Percentiles rank a stretch among this genome's conserved stretches.
Evolutionary conservation across 2,888 invertebrate species (phyloP).

Genomic region (Drosophila prolongata): DNA sequence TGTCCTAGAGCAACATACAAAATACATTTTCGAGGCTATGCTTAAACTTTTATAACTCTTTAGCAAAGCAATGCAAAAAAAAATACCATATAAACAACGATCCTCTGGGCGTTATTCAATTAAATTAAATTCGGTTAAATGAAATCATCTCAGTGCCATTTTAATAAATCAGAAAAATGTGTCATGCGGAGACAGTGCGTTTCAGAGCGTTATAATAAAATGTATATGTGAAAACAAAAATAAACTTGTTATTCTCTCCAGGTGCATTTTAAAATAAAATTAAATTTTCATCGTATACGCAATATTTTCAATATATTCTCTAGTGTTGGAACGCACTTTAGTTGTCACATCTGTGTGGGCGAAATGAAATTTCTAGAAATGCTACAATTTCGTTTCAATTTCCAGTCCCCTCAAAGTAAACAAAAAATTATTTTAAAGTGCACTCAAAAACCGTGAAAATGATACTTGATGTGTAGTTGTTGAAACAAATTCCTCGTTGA

Average conservation of each 20-base stretch:
- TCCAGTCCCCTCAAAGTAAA: conserved; percentile 50
- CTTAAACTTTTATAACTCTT: conserved; percentile 1
- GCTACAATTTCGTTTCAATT: conserved; percentile 49
- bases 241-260: too few relatives aligned
- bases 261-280: background rate
- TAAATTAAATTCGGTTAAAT: conserved; percentile 66
- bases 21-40: background rate
- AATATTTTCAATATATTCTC: background rate
- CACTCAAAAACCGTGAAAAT: conserved; percentile 19
- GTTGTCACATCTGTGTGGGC: background rate
- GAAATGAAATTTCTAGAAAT: conserved; percentile 5
- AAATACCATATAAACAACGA: background rate
- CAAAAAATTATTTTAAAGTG: conserved; percentile 29
- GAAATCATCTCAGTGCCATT: conserved; percentile 65
- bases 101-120: conserved; percentile 52
- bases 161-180: conserved; percentile 58
- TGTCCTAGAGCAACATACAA: conserved; percentile 7
- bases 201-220: background rate
- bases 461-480: conserved; percentile 28
- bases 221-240: background rate
- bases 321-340: background rate
- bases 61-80: conserved; percentile 10
- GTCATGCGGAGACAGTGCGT: conserved; percentile 30
- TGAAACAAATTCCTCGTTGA: conserved; percentile 56
- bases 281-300: background rate